Evolutionary conservation across 2,113 vertebrate species (phyloP), one percentile per base, ranked within the genome.

Genomic region (Pheucticus melanocephalus): DNA sequence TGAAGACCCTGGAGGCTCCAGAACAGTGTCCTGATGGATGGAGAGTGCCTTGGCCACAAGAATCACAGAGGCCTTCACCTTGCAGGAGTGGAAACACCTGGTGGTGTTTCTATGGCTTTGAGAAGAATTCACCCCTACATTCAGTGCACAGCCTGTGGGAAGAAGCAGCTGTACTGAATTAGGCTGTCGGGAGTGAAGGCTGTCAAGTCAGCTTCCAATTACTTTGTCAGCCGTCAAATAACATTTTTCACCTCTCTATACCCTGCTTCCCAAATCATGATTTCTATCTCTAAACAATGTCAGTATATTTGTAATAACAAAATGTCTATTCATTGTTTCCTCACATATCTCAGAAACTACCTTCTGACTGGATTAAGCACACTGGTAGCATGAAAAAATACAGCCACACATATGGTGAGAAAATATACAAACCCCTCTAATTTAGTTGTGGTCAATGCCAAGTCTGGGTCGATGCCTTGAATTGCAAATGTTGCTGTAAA

Each of bases 91-190:
- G 39, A 54, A 69, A 63, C 40, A 42, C 7, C 30, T 16, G 20
- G 50, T 28, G 22, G 10, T 56, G n/a, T 42, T 82, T 56, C 71
- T 25, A 6, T 50, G 51, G 56, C 59, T 68, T 90, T 57, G 28
- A 42, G 54, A 76, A 28, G 47, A 66, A 59, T 59, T 90, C 33
- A 31, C 3, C 17, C 19, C 28, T 61, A 14, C 2, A 35, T 65
- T 20, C 54, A 21, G 7, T 15, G 20, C 15, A 14, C 19, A 50
- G 47, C 48, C 30, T 39, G 54, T 0, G 0, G 68, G 44, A 82
- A 42, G 0, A 5, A 69, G 45, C 0, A 0, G 11, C 10, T 19
- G 15, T 59, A 12, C 42, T 35, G 30, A 37, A 40, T 47, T 66
- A 65, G 30, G 39, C 72, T 92, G 54, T 48, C 68, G 60, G 64